Percentiles rank a stretch among this genome's conserved stretches.
Conservation (phyloP, 1,140 invertebrate genomes). For the Zaprionus gabonicus region DNA sequence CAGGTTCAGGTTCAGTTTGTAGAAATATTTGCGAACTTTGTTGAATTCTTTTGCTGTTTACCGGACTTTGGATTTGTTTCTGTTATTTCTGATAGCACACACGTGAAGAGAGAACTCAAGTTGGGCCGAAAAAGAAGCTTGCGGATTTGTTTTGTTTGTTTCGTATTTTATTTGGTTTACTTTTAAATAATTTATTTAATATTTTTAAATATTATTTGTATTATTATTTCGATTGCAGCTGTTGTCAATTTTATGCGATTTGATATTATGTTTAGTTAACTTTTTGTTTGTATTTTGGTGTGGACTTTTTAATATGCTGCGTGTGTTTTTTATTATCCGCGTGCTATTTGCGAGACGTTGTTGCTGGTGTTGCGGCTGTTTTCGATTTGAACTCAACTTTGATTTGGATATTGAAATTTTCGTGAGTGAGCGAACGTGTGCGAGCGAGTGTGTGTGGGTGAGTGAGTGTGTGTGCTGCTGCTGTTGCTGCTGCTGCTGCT, state of each 20-base stretch:
- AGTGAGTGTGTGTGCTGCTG: constrained; percentile 24
- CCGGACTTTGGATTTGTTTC: background rate
- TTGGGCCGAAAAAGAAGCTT: constrained; percentile 38
- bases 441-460: constrained; percentile 41
- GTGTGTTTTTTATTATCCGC: constrained; percentile 77
- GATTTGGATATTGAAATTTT: constrained; percentile 84
- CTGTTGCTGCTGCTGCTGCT: constrained; percentile 41
- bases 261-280: constrained; percentile 37
- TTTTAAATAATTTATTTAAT: background rate
- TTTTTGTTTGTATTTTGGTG: constrained; percentile 34
- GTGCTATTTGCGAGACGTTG: constrained; percentile 79
- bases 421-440: constrained; percentile 65
- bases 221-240: constrained; percentile 13
- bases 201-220: constrained; percentile 1
- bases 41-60: constrained; percentile 1
- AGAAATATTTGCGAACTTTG: constrained; percentile 3
- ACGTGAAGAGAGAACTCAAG: constrained; percentile 57
- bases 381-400: constrained; percentile 84
- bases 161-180: constrained; percentile 4
- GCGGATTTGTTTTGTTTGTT: constrained; percentile 33
- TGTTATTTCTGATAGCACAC: constrained; percentile 38
- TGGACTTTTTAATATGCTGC: constrained; percentile 58
- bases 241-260: background rate
- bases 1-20: background rate
- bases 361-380: constrained; percentile 83